These are phyloP conservation scores for Cataglyphis altisquamis DNA, from an alignment of 2,888 invertebrate species.

Conservation along the genomic window DNA sequence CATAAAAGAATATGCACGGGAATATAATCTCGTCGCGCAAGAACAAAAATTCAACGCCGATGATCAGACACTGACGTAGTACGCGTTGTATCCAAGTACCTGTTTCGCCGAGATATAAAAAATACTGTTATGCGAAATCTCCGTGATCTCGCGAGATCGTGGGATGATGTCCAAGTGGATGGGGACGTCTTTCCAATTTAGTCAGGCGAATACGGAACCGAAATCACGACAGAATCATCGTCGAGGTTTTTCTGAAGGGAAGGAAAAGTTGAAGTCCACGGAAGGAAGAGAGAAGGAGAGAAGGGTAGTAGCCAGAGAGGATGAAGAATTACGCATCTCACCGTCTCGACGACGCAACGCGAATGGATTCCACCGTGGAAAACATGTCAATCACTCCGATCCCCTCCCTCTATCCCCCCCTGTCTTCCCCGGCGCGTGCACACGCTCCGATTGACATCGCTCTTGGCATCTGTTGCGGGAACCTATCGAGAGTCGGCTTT, in stretches of 20 bases:
- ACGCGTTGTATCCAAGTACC: not conserved
- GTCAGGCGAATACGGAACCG: conserved; percentile 41
- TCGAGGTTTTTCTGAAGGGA: conserved; percentile 9
- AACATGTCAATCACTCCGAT: conserved; percentile 84
- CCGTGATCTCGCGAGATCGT: conserved; percentile 64
- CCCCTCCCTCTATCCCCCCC: conserved; percentile 30
- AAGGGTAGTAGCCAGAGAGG: not conserved
- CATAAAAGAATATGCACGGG: conserved; percentile 33
- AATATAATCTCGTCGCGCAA: conserved; percentile 40
- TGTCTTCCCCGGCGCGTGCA: conserved; percentile 62
- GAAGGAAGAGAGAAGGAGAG: not conserved
- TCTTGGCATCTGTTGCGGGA: conserved; percentile 79
- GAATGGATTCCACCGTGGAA: conserved; percentile 79
- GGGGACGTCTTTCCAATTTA: conserved; percentile 64
- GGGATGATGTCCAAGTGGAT: conserved; percentile 62
- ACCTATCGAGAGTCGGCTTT: conserved; percentile 68
- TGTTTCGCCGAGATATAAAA: conserved; percentile 60
- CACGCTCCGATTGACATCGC: conserved; percentile 78
- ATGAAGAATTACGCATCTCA: not conserved
- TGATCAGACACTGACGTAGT: not conserved
- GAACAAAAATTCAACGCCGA: conserved; percentile 45
- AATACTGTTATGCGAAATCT: conserved; percentile 51
- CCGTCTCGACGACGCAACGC: conserved; percentile 23
- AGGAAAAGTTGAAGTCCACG: conserved; percentile 33
- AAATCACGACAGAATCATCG: conserved; percentile 14